A percentile compares a stretch with the other conserved stretches of the same genome.
These are phyloP conservation scores for Sebastes hubbsi DNA, from an alignment of 2,797 vertebrate genomes.

Conservation along the genomic window DNA sequence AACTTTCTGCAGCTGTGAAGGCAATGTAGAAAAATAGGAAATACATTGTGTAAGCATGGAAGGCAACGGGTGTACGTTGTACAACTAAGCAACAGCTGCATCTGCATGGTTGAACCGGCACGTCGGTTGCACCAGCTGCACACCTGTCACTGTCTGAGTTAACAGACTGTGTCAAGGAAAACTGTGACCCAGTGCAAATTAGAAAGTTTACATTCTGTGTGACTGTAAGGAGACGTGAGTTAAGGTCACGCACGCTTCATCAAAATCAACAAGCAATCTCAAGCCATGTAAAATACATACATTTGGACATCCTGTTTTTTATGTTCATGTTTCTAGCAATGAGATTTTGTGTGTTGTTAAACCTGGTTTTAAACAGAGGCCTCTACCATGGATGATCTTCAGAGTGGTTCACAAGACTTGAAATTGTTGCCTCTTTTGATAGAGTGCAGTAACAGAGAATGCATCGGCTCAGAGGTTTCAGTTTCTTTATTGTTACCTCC, in stretches of 20 bases:
- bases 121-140: not conserved
- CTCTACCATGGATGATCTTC: not conserved
- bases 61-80: not conserved
- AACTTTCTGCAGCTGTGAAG: not conserved
- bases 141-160: slow-evolving; percentile 26
- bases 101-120: not conserved
- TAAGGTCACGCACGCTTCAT: not conserved
- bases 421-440: not conserved
- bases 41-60: not conserved
- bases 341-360: not conserved
- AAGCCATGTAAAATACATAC: not conserved
- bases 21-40: slow-evolving; percentile 1
- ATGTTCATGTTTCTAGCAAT: not conserved
- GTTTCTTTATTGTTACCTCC: not conserved
- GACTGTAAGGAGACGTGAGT: not conserved
- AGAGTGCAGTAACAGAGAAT: not conserved
- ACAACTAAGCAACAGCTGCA: not conserved
- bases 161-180: not conserved
- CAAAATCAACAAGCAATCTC: not conserved
- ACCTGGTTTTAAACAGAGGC: not conserved
- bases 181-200: not conserved
- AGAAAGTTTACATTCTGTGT: not conserved
- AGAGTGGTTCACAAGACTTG: not conserved
- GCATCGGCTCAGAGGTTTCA: not conserved
- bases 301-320: not conserved